Evolutionary conservation across 2,888 invertebrate genomes (phyloP).

Genomic region (Eupithecia dodoneata): DNA sequence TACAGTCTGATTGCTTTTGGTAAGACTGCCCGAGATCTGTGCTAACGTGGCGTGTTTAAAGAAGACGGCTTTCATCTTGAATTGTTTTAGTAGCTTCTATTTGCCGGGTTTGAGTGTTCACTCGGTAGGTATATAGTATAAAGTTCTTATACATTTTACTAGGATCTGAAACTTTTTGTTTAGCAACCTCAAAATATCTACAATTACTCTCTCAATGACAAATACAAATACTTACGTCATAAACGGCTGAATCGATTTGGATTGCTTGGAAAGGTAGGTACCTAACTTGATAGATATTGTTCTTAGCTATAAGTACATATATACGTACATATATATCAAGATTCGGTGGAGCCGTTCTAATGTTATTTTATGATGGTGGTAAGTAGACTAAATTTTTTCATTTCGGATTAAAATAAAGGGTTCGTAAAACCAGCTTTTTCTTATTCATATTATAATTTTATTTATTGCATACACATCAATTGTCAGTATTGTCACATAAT

Average conservation of each 20-base stretch:
- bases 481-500: no score
- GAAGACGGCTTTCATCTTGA: background rate
- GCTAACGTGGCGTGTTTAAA: background rate
- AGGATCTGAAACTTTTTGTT: no score
- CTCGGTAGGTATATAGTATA: no score
- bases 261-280: background rate
- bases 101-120: background rate
- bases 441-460: no score
- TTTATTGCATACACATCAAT: no score
- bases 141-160: background rate
- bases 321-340: background rate
- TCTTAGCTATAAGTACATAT: background rate
- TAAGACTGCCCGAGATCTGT: background rate
- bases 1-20: conserved; percentile 11
- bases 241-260: background rate
- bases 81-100: background rate
- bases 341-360: background rate
- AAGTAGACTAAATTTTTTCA: background rate
- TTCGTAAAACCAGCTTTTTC: background rate
- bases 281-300: background rate
- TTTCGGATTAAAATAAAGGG: background rate
- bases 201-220: no score
- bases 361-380: background rate
- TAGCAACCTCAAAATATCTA: no score
- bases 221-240: background rate